Evolutionary conservation across 2,888 invertebrate genomes (phyloP).

Genomic region (Galeruca laticollis): DNA sequence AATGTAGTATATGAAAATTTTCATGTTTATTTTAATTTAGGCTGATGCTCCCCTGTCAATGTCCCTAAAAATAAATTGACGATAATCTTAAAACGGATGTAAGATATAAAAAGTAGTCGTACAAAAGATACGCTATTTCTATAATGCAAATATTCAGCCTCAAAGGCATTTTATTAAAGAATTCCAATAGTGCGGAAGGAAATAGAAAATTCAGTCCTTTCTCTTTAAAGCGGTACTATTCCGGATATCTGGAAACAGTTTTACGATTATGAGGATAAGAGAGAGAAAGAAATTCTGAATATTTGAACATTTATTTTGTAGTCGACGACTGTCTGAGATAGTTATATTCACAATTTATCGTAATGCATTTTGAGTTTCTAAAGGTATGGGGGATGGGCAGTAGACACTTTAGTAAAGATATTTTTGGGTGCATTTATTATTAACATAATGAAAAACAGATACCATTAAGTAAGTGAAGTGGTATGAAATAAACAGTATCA

Average conservation of each 20-base stretch:
- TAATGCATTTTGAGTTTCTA: background rate
- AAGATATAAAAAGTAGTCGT: constrained; percentile 47
- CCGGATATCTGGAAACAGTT: constrained; percentile 25
- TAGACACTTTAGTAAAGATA: no score
- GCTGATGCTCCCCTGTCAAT: constrained; percentile 21
- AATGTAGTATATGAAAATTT: background rate
- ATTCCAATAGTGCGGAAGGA: constrained; percentile 37
- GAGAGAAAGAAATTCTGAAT: background rate
- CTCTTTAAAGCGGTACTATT: constrained; percentile 18
- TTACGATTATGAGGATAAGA: constrained; percentile 17
- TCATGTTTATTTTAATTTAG: background rate
- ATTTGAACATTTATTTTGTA: constrained; percentile 8
- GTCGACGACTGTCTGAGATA: constrained; percentile 1
- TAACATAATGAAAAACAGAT: no score
- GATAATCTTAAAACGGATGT: constrained; percentile 49
- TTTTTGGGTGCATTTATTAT: no score
- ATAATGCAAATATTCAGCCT: constrained; percentile 47
- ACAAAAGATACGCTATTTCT: constrained; percentile 51
- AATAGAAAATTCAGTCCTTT: constrained; percentile 27
- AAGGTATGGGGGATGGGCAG: background rate
- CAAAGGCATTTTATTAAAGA: constrained; percentile 43
- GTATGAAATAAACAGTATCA: no score
- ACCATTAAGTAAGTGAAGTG: no score
- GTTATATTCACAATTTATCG: background rate
- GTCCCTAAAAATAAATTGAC: constrained; percentile 44